Evolutionary conservation across 2,797 vertebrate genomes (phyloP), one percentile per base, ranked within the genome.

Genomic region (Ctenochaetus hawaiiensis): DNA sequence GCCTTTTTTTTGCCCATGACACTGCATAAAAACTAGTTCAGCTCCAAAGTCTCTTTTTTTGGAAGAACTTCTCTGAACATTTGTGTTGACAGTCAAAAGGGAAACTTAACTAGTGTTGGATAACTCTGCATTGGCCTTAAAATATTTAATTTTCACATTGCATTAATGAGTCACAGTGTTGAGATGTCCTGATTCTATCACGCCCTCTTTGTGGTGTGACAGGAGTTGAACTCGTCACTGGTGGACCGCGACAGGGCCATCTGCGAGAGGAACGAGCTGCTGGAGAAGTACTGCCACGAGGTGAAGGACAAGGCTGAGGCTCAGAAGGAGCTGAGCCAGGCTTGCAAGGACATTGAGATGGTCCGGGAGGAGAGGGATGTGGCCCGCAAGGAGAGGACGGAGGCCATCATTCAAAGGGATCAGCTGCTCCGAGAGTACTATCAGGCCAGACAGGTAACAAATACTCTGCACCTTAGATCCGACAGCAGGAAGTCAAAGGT

Each of bases 231-330:
- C 91, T 97, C 96, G 0, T 96, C 96, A 63, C 88, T 97, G 83
- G 94, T 97, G 90, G 97, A 97, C 90, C 95, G 97, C 59, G 97
- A 96, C 93, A 90, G 95, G 87, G 96, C 97, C 39, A 96, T 96
- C 87, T 97, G 96, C 67, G 96, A 97, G 90, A 94, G 97, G 82
- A 97, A 97, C 73, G 97, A 98, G 89, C 95, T 98, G 77, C 95
- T 98, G 90, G 97, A 98, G 92, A 98, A 98, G 84, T 97, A 97
- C 90, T 97, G 96, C 87, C 96, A 97, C 45, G 97, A 97, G 92
- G 96, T 96, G 77, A 97, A 97, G 93, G 97, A 97, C 94, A 97
- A 97, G 94, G 95, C 96, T 5, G 96, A 98, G 92, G 96, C 97
- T 64, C 96, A 96, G 91, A 97, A 96, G 88, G 97, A 97, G 80